phyloP scores from a whole-genome alignment of 2,797 vertebrate genomes.

The Chanos chanos region DNA sequence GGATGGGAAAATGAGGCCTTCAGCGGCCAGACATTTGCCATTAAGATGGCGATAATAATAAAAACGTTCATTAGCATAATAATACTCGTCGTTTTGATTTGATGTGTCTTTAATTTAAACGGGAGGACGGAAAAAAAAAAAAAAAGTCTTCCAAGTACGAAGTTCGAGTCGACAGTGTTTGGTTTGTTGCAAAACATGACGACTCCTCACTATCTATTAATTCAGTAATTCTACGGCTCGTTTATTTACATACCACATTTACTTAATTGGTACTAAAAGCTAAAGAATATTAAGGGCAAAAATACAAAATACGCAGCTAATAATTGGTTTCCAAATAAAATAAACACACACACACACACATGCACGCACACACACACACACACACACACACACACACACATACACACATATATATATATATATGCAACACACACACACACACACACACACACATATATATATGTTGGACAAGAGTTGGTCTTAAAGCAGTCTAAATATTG shows the following conservation, averaged over 20 bases:
- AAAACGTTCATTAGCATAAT: conserved; percentile 58
- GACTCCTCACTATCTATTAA: conserved; percentile 42
- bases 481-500: conserved; percentile 58
- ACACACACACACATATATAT: conserved; percentile 29
- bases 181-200: conserved; percentile 31
- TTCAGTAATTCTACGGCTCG: conserved; percentile 48
- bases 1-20: conserved; percentile 47
- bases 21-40: conserved; percentile 48
- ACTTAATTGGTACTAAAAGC: conserved; percentile 29
- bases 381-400: too few relatives aligned
- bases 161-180: conserved; percentile 21
- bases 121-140: conserved; percentile 9
- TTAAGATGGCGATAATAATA: conserved; percentile 57
- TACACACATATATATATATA: conserved; percentile 38
- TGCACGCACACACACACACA: too few relatives aligned
- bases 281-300: conserved; percentile 32
- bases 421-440: conserved; percentile 25
- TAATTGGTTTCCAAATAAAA: conserved; percentile 2
- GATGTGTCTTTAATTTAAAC: conserved; percentile 58
- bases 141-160: conserved; percentile 6
- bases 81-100: conserved; percentile 60
- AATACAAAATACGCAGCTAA: conserved; percentile 6
- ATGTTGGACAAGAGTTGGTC: conserved; percentile 40
- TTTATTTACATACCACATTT: conserved; percentile 42
- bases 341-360: conserved; percentile 28